Percentiles rank a stretch among this genome's conserved stretches.
phyloP scores from a whole-genome alignment of 2,113 vertebrate species.

The Scomber colias region DNA sequence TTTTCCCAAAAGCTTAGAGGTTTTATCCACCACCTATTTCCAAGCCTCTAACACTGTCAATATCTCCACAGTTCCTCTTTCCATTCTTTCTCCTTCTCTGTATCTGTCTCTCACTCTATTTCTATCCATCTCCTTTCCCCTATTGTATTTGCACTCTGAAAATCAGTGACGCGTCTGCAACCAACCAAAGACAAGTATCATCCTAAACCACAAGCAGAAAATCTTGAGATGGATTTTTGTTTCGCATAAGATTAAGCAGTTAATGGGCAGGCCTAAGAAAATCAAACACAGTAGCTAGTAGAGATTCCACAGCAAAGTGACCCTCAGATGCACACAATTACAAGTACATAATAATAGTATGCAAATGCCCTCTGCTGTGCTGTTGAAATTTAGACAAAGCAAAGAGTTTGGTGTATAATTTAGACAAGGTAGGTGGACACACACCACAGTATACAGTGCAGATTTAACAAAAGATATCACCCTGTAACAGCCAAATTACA shows the following conservation, averaged over 20 bases:
- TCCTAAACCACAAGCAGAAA: slow-evolving; percentile 58
- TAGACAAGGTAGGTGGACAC: not conserved
- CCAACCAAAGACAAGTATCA: slow-evolving; percentile 45
- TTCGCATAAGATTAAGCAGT: slow-evolving; percentile 44
- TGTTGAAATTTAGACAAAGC: slow-evolving; percentile 1
- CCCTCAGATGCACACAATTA: slow-evolving; percentile 20
- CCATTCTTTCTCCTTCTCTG: not conserved
- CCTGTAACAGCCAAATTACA: not conserved
- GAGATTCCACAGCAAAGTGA: not conserved
- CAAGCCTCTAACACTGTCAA: slow-evolving; percentile 41
- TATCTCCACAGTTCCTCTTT: slow-evolving; percentile 35
- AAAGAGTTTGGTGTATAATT: not conserved
- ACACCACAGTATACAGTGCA: not conserved
- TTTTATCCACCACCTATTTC: slow-evolving; percentile 52
- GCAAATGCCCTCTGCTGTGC: not conserved
- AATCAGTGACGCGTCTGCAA: slow-evolving; percentile 34
- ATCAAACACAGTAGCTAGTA: not conserved
- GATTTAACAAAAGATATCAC: not conserved
- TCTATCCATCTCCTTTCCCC: not conserved
- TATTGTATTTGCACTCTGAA: slow-evolving; percentile 46
- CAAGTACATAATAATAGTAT: slow-evolving; percentile 18
- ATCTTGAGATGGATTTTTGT: slow-evolving; percentile 61
- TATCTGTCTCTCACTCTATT: slow-evolving; percentile 15
- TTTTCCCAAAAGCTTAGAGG: slow-evolving; percentile 57
- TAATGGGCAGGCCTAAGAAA: slow-evolving; percentile 25